Evolutionary conservation across 2,888 invertebrate species (phyloP), one percentile per base, ranked within the genome.

Genomic region (Himalopsyche japonica): DNA sequence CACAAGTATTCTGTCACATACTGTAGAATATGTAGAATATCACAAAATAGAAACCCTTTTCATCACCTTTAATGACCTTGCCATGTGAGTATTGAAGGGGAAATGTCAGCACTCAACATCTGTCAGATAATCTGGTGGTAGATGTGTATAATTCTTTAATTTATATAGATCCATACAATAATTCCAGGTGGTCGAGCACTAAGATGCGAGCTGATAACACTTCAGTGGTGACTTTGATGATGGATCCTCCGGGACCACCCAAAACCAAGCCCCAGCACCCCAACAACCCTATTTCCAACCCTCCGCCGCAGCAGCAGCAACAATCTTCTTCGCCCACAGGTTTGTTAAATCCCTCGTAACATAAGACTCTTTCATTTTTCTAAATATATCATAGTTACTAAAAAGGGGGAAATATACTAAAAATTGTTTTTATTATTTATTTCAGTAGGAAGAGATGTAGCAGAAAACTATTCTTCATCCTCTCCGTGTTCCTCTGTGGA

Each of bases 161-260:
- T 15, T 7, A 81, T 49, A 24, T 78, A 10, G 24, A 79, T 34
- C 79, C 20, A 12, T 70, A 7, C n/a, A 32, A 70, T 34, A 10
- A 1, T 88, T 88, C 0, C 88, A 94, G 94, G 83, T 99, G 99
- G 98, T 94, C 95, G 27, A 93, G 93, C 79, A 95, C 97, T 7
- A 94, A 96, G 89, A 95, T 98, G 93, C 94, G 98, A 57, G 99
- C 99, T 0, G 99, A 99, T 90, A 99, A 99, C 90, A 98, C 98
- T 0, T 98, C 98, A 18, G 98, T 98, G 77, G 97, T 99, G 27
- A 92, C 97, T 0, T 92, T 99, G 27, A 96, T 98, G 94, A 92
- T 98, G 86, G 98, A 98, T 91, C 97, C 97, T 76, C 96, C 97
- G 0, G 97, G 97, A 0, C 97, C 95, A 8, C 95, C 96, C 18